phyloP scores from a whole-genome alignment of 1,140 invertebrate genomes.

The Schlechtendalia chinensis region DNA sequence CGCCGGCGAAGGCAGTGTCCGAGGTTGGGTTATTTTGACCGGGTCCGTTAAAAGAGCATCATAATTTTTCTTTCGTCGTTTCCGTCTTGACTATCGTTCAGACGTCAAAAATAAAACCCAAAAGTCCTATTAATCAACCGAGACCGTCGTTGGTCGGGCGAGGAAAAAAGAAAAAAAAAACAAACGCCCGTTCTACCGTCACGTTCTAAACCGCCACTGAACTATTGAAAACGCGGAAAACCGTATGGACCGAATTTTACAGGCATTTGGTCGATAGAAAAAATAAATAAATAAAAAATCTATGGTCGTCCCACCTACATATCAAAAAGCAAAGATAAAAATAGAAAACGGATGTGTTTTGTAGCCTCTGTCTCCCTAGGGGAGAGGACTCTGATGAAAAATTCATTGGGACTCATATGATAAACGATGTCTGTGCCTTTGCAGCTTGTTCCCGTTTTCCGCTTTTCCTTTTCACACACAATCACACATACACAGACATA shows the following conservation, averaged over 20 bases:
- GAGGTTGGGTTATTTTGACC: not conserved
- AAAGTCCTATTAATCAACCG: slow-evolving; percentile 39
- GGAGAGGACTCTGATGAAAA: not conserved
- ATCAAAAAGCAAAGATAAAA: not conserved
- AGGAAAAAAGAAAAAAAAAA: slow-evolving; percentile 1
- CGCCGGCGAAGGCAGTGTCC: too few species aligned
- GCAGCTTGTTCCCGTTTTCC: too few species aligned
- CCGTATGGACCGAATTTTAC: slow-evolving; percentile 10
- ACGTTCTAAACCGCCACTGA: not conserved
- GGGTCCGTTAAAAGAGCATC: not conserved
- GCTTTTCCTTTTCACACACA: not conserved
- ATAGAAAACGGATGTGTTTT: not conserved
- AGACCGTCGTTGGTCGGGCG: not conserved
- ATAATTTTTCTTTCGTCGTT: slow-evolving; percentile 31
- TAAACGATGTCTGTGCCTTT: not conserved
- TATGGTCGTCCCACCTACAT: not conserved
- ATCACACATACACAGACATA: too few species aligned
- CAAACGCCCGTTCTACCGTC: not conserved
- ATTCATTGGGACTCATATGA: slow-evolving; percentile 20
- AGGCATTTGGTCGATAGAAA: not conserved
- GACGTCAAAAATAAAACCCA: slow-evolving; percentile 32
- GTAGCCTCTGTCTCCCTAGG: too few species aligned
- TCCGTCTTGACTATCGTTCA: not conserved
- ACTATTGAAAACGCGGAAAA: not conserved
- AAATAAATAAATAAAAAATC: not conserved